Base-by-base conservation (phyloP, 1,140 invertebrate species). In the Drosophila albomicans region DNA sequence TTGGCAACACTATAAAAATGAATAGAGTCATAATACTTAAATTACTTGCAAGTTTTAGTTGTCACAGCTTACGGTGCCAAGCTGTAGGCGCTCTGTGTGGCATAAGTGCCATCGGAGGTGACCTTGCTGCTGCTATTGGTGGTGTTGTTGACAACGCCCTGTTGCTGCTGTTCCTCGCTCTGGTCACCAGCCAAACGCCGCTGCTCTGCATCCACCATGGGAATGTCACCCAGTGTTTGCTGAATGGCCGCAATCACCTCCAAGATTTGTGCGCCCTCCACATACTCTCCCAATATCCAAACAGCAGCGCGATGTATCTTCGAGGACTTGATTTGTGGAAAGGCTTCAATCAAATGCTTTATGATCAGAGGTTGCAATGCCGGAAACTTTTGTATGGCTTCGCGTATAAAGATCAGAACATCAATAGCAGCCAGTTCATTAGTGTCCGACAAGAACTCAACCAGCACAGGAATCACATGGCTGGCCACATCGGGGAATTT, bases 221-320 rank as follows among this genome's bases (percentile, higher is more conserved):
- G 98, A 56, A 99, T 94, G 75, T 98, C 97, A 61, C 97, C 98
- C 7, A 99, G 93, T 32, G 96, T 95, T 66, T 95, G 94, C 71
- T 96, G 95, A 25, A 99, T 94, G 73, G 95, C 95, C 51, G 94
- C 95, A 91, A 99, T 95, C 0, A 98, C 96, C 64, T 95, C 95
- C 63, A 96, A 94, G 35, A 98, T 98, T 75, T 98, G 96, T 3
- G 96, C 94, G 7, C 95, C 93, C 0, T 96, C 96, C 0, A 97
- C 97, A 93, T 99, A 99, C 93, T 99, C 99, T 30, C 98, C 98
- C 38, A 99, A 94, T 84, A 99, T 98, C 99, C 99, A 99, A n/a
- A 99, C 93, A 2, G 98, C 97, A 4, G 97, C 96, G 72, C 98
- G 95, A 81, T 98, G 97, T n/a, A 99, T 96, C 93, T 96, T 96